Evolutionary conservation across 2,113 vertebrate genomes (phyloP).

Genomic region (Dicaeum eximium): DNA sequence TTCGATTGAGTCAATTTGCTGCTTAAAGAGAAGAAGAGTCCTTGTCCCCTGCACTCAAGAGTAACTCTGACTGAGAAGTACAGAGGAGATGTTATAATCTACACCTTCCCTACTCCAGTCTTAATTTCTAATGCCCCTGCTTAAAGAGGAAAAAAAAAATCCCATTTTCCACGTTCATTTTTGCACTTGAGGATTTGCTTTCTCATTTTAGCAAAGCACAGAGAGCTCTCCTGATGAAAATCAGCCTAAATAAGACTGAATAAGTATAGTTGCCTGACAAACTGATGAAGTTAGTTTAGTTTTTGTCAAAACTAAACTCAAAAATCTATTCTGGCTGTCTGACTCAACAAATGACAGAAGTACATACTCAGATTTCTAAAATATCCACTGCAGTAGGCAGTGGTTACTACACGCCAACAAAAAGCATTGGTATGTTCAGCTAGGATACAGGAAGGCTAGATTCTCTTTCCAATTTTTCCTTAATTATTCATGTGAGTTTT

Average conservation of each 20-base stretch:
- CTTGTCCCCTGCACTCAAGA: background rate
- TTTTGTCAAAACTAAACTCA: background rate
- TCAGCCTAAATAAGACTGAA: background rate
- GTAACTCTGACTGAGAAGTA: background rate
- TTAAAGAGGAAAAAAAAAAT: background rate
- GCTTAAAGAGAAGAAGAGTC: background rate
- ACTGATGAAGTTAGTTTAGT: background rate
- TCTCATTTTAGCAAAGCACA: background rate
- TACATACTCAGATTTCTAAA: constrained; percentile 5
- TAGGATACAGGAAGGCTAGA: background rate
- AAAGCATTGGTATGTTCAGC: background rate
- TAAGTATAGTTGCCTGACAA: background rate
- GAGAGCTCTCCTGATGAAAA: background rate
- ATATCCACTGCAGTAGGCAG: constrained; percentile 6
- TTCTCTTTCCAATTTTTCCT: background rate
- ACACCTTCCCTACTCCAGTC: background rate
- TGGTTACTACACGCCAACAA: background rate
- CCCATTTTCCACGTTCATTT: background rate
- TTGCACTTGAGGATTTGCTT: background rate
- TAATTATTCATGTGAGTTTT: constrained; percentile 5
- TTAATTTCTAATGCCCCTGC: background rate
- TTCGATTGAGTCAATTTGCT: background rate
- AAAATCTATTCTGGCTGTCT: background rate
- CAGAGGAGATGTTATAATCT: background rate
- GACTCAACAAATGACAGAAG: constrained; percentile 9